Base-by-base conservation (phyloP, 1,140 invertebrate genomes). In the Sitodiplosis mosellana region DNA sequence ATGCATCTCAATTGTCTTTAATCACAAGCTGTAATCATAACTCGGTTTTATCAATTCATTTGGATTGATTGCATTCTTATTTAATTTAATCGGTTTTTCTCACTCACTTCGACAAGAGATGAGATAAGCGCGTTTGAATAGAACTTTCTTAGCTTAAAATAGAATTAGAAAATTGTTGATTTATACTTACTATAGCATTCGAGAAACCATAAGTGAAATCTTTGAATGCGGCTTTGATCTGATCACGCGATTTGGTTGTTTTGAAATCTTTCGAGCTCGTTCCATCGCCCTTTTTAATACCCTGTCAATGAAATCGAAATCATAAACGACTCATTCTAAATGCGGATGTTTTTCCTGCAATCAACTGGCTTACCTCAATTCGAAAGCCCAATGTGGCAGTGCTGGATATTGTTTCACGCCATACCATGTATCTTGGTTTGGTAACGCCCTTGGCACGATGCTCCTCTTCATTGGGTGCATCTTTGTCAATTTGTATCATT, bases 401-500 rank as follows among this genome's bases (percentile, higher is more conserved):
- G 17, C 91, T 96, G 19, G 90, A 95, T 57, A 97, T 94, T 6
- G 90, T 91, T 69, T 98, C 94, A 42, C 94, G 69, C 90, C 93
- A 98, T 17, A 93, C 85, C 91, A 95, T 95, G 61, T 95, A 97
- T 44, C 92, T 71, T 0, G 89, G 88, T 66, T 95, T 96, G 1
- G 89, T 95, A 1, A 97, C 87, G 20, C 86, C 92, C 67, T 87
- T 83, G 49, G 86, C 67, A 47, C 77, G 69, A 53, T 88, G 80
- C 66, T 96, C 92, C 61, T 96, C 90, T 47, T 82, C 79, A 12
- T 81, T 91, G 8, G 92, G 92, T 5, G 91, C 92, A 51, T 72
- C 71, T 18, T 83, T 77, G 60, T 96, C 92, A 46, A 96, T 87
- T 62, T 93, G 87, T 49, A 93, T 81, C 92, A 98, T 97, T 70